phyloP scores from a whole-genome alignment of 2,888 invertebrate species.

The Macaria liturata region DNA sequence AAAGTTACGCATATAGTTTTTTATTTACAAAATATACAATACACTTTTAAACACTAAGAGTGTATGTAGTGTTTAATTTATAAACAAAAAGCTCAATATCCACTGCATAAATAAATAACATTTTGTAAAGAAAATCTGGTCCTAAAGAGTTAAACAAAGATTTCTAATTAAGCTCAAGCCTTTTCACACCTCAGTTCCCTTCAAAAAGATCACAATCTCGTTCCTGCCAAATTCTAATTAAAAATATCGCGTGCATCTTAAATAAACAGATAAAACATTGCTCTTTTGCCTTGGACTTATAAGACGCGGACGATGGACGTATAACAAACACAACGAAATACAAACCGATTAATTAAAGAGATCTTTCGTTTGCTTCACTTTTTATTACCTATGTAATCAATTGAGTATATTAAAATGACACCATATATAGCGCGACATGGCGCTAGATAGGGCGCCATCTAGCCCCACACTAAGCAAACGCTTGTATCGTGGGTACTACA shows the following conservation, averaged over 20 bases:
- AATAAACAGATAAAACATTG: slow-evolving; percentile 34
- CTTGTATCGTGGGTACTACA: too few relatives aligned
- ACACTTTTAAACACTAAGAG: too few relatives aligned
- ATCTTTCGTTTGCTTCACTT: background rate
- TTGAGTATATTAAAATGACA: too few relatives aligned
- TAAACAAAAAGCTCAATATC: too few relatives aligned
- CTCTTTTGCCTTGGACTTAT: slow-evolving; percentile 27
- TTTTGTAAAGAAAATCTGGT: background rate
- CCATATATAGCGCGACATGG: too few relatives aligned
- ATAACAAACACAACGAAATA: too few relatives aligned
- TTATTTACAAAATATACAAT: too few relatives aligned
- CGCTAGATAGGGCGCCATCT: too few relatives aligned
- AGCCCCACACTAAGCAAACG: too few relatives aligned
- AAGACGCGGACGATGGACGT: background rate
- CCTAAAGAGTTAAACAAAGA: slow-evolving; percentile 1
- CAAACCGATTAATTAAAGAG: background rate
- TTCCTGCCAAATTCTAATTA: slow-evolving; percentile 23
- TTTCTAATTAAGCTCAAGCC: slow-evolving; percentile 13
- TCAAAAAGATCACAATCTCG: slow-evolving; percentile 19
- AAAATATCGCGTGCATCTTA: slow-evolving; percentile 29
- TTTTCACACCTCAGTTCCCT: slow-evolving; percentile 34
- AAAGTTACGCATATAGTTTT: too few relatives aligned
- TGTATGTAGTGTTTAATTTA: too few relatives aligned
- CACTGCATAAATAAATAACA: background rate
- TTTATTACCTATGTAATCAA: background rate